These are phyloP conservation scores for Drosophila robusta DNA, from an alignment of 2,888 invertebrate species.

Conservation along the genomic window DNA sequence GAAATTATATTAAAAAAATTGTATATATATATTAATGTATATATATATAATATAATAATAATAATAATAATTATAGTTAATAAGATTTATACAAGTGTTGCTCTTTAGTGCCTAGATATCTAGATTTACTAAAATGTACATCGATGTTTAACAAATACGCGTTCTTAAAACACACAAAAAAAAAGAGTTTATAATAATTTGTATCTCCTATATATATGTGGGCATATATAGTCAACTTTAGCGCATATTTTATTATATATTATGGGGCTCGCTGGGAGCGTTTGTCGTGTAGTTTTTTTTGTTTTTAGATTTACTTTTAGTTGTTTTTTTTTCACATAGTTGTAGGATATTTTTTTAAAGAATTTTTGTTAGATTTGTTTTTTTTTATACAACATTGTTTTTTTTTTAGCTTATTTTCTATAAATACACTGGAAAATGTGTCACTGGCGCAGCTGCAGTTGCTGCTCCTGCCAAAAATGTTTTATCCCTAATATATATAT, in stretches of 20 bases:
- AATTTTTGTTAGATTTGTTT: constrained; percentile 28
- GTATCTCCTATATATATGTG: constrained; percentile 22
- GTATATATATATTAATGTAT: constrained; percentile 29
- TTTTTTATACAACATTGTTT: constrained; percentile 51
- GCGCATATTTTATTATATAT: constrained; percentile 45
- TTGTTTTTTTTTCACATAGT: constrained; percentile 44
- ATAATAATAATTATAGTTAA: constrained; percentile 41
- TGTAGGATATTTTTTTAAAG: constrained; percentile 36
- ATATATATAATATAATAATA: constrained; percentile 34
- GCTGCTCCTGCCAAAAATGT: constrained; percentile 17
- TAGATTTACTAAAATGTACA: constrained; percentile 74
- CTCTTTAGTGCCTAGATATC: constrained; percentile 65
- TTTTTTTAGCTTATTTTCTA: constrained; percentile 46
- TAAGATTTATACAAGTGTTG: constrained; percentile 65
- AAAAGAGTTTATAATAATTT: constrained; percentile 37
- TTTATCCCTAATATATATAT: constrained; percentile 13
- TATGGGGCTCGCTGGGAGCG: constrained; percentile 24
- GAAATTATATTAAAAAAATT: constrained; percentile 47
- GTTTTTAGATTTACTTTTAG: constrained; percentile 33
- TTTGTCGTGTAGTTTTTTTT: constrained; percentile 31
- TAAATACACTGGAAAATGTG: constrained; percentile 79
- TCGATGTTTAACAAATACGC: constrained; percentile 71
- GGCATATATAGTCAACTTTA: constrained; percentile 48
- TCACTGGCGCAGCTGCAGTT: constrained; percentile 38
- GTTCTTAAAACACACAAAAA: constrained; percentile 52